Conservation (phyloP, 2,888 invertebrate genomes). For the Drosophila glabriapex region DNA sequence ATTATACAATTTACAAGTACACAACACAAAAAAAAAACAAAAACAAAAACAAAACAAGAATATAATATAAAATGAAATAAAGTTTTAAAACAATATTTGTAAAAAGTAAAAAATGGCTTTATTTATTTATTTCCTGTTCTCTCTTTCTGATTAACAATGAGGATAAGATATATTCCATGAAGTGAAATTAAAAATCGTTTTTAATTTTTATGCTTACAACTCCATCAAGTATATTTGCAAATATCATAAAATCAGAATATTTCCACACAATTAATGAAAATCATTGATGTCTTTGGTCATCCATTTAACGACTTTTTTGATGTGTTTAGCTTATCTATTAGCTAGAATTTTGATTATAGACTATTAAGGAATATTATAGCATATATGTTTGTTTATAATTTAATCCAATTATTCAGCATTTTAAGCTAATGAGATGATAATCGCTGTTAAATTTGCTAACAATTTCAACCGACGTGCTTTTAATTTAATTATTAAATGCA, state of each 20-base stretch:
- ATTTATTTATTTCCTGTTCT: neutral
- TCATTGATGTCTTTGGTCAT: neutral
- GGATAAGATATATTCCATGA: neutral
- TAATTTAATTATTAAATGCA: neutral
- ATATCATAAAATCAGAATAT: neutral
- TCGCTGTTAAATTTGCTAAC: neutral
- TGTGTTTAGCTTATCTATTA: neutral
- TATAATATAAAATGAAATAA: constrained; percentile 84
- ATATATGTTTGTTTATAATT: neutral
- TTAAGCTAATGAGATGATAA: neutral
- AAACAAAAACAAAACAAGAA: constrained; percentile 67
- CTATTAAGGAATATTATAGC: neutral
- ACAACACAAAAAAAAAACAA: constrained; percentile 69
- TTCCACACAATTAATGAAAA: neutral
- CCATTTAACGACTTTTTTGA: neutral
- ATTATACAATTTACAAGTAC: constrained; percentile 84
- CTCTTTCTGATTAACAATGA: neutral
- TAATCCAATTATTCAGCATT: neutral
- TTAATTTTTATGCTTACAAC: neutral
- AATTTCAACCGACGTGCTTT: neutral
- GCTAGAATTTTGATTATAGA: neutral
- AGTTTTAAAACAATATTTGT: constrained; percentile 85
- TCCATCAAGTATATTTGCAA: neutral
- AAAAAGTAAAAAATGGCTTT: constrained; percentile 75
- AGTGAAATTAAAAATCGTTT: neutral